Evolutionary conservation across 2,888 invertebrate genomes (phyloP).

Genomic region (Scelioninae gen. 2): DNA sequence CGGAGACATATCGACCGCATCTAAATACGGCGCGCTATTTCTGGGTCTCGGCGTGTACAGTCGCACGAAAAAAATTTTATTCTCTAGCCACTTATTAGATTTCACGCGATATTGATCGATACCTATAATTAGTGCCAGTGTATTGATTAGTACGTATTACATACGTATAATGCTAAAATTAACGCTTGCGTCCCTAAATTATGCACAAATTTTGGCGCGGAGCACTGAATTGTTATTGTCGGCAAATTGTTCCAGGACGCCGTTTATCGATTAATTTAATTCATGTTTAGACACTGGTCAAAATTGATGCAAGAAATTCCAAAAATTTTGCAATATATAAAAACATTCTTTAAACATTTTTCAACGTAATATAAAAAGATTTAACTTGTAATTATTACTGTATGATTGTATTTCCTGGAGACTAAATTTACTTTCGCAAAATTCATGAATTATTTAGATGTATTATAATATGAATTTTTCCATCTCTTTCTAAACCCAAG

Average conservation of each 20-base stretch:
- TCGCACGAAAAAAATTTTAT: conserved; percentile 30
- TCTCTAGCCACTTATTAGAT: conserved; percentile 40
- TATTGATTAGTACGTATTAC: conserved; percentile 46
- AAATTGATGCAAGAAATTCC: no score
- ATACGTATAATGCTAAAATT: conserved; percentile 46
- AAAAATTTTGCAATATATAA: no score
- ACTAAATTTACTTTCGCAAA: no score
- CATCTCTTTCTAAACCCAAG: no score
- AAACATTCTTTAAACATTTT: no score
- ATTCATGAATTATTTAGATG: no score
- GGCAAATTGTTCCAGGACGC: conserved; percentile 1
- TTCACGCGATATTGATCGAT: conserved; percentile 47
- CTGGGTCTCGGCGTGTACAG: conserved; percentile 24
- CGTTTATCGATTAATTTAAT: conserved; percentile 35
- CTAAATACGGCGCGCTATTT: conserved; percentile 36
- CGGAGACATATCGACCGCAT: conserved; percentile 37
- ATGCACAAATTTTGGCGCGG: conserved; percentile 35
- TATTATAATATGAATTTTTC: no score
- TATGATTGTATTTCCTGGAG: no score
- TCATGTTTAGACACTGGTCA: conserved; percentile 18
- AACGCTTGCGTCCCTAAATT: conserved; percentile 40
- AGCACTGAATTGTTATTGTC: conserved; percentile 41
- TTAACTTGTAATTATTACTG: no score
- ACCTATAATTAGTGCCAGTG: conserved; percentile 40
- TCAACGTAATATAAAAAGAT: no score